A percentile compares a stretch with the other conserved stretches of the same genome.
These are phyloP conservation scores for Trichomycterus rosablanca DNA, from an alignment of 2,113 vertebrate species.

Conservation along the genomic window DNA sequence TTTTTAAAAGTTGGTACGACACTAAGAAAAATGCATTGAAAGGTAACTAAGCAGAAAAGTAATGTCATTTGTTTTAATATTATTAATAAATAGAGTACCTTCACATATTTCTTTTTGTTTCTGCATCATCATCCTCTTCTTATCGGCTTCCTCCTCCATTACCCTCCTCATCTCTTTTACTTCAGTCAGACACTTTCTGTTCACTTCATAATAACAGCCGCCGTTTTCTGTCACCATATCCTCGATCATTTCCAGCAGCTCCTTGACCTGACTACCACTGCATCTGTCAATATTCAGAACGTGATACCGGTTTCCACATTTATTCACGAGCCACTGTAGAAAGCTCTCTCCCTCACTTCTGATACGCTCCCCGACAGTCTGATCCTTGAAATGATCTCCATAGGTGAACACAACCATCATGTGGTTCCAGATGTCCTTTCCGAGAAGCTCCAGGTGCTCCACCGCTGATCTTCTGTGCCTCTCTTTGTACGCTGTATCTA, in stretches of 20 bases:
- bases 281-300: constrained; percentile 33
- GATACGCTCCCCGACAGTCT: constrained; percentile 12
- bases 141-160: constrained; percentile 16
- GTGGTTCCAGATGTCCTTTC: constrained; percentile 36
- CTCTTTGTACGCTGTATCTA: constrained; percentile 34
- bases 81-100: background rate
- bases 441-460: constrained; percentile 42
- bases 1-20: no score
- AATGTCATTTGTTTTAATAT: no score
- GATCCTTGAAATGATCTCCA: constrained; percentile 21
- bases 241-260: constrained; percentile 36
- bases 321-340: constrained; percentile 34
- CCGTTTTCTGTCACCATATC: constrained; percentile 25
- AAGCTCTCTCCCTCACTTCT: constrained; percentile 24
- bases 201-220: constrained; percentile 27
- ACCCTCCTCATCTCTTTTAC: constrained; percentile 12
- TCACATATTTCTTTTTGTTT: constrained; percentile 2
- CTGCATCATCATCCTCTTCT: constrained; percentile 16
- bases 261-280: constrained; percentile 11
- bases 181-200: constrained; percentile 5
- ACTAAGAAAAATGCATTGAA: no score
- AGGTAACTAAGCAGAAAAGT: no score
- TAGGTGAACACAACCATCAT: constrained; percentile 40
- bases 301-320: constrained; percentile 35
- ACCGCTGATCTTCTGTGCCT: constrained; percentile 25